Conservation (phyloP, 2,113 vertebrate genomes). For the Pygathrix nemaeus region DNA sequence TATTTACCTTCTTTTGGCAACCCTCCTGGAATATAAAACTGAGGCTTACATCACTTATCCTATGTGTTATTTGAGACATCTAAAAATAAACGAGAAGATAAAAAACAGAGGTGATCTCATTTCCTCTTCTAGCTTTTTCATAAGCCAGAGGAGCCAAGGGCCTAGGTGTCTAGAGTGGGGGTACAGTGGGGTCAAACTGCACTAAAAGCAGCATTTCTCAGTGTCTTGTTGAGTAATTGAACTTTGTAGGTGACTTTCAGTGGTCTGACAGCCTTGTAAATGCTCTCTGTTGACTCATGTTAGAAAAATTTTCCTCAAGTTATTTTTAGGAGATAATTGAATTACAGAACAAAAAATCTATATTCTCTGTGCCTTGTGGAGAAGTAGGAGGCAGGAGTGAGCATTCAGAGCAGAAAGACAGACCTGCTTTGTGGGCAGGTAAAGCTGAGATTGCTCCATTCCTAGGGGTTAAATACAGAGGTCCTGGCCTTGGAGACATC, state of each 20-base stretch:
- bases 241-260: not conserved
- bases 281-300: not conserved
- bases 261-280: not conserved
- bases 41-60: not conserved
- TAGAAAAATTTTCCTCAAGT: not conserved
- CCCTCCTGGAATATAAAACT: not conserved
- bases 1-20: not conserved
- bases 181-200: not conserved
- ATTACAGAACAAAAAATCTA: not conserved
- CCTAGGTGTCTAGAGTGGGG: not conserved
- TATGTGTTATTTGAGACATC: conserved; percentile 40
- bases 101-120: conserved; percentile 57
- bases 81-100: conserved; percentile 45
- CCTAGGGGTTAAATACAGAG: not conserved
- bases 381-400: not conserved
- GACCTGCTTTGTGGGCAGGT: too few relatives aligned
- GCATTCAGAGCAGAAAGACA: not conserved
- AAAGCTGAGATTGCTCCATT: not conserved
- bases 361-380: not conserved
- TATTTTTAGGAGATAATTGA: not conserved
- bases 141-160: not conserved
- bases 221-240: not conserved
- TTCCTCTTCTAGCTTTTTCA: not conserved
- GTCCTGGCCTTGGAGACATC: not conserved
- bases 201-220: not conserved